Evolutionary conservation across 2,797 vertebrate genomes (phyloP).

Genomic region (Pempheris klunzingeri): DNA sequence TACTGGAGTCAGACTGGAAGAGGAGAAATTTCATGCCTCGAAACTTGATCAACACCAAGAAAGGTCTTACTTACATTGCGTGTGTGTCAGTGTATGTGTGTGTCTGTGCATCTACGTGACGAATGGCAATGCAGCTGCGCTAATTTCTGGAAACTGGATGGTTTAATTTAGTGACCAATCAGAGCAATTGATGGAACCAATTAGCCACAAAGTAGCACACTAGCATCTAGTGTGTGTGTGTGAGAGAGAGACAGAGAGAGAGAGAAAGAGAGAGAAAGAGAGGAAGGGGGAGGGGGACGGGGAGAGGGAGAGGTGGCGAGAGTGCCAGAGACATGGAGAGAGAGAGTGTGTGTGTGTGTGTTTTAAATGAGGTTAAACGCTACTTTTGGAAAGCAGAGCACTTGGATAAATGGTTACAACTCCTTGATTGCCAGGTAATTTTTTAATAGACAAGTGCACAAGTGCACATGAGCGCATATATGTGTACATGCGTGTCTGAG

Average conservation of each 20-base stretch:
- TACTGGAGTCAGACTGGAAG: not conserved
- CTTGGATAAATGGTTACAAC: slow-evolving; percentile 59
- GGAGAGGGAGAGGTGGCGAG: not conserved
- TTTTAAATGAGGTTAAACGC: slow-evolving; percentile 69
- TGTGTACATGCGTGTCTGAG: slow-evolving; percentile 14
- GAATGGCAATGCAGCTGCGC: slow-evolving; percentile 39
- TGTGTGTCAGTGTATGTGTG: slow-evolving; percentile 6
- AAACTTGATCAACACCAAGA: not conserved
- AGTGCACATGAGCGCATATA: not conserved
- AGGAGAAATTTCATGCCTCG: not conserved
- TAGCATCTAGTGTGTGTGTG: slow-evolving; percentile 7
- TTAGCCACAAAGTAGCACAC: slow-evolving; percentile 62
- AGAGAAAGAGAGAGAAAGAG: not conserved
- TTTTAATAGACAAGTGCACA: slow-evolving; percentile 40
- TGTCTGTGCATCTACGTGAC: slow-evolving; percentile 26
- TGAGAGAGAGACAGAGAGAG: not conserved
- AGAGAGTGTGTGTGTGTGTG: not conserved
- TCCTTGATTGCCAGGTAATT: slow-evolving; percentile 51
- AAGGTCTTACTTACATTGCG: slow-evolving; percentile 13
- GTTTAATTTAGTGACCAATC: slow-evolving; percentile 72
- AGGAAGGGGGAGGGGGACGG: not conserved
- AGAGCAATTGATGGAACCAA: slow-evolving; percentile 64
- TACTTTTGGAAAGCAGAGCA: slow-evolving; percentile 73
- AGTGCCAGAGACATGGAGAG: not conserved
- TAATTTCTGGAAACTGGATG: slow-evolving; percentile 55